A percentile compares a stretch with the other conserved stretches of the same genome.
Evolutionary conservation across 2,888 invertebrate genomes (phyloP).

Genomic region (Axea sp.): DNA sequence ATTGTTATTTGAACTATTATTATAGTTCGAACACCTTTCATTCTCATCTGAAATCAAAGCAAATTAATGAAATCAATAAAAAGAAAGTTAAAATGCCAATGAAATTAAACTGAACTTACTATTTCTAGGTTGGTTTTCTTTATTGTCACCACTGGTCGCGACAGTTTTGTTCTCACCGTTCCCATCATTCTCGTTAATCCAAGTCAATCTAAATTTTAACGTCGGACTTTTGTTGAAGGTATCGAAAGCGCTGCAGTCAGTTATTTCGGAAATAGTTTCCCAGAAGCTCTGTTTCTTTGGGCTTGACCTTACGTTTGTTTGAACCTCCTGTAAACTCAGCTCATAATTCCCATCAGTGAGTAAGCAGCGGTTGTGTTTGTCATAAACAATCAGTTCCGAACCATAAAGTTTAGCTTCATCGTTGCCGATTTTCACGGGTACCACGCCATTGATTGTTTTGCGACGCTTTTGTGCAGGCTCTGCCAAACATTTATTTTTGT

Average conservation of each 20-base stretch:
- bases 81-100: not conserved
- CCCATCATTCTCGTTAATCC: conserved; percentile 88
- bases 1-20: conserved; percentile 73
- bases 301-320: conserved; percentile 78
- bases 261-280: conserved; percentile 83
- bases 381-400: conserved; percentile 92
- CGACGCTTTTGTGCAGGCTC: conserved; percentile 87
- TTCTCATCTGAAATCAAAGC: conserved; percentile 65
- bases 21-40: conserved; percentile 76
- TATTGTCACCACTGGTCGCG: conserved; percentile 79
- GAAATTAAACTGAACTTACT: conserved; percentile 62
- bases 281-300: conserved; percentile 88
- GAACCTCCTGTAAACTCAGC: conserved; percentile 88
- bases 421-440: conserved; percentile 74
- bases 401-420: conserved; percentile 84
- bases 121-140: conserved; percentile 79
- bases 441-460: conserved; percentile 81
- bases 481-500: conserved; percentile 63
- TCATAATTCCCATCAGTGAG: conserved; percentile 95
- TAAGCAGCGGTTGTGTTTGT: conserved; percentile 92
- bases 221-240: conserved; percentile 89
- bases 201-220: conserved; percentile 90
- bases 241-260: conserved; percentile 84
- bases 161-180: conserved; percentile 84
- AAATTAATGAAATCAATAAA: not conserved